phyloP scores from a whole-genome alignment of 2,113 vertebrate genomes.

The Porphyrio hochstetteri region DNA sequence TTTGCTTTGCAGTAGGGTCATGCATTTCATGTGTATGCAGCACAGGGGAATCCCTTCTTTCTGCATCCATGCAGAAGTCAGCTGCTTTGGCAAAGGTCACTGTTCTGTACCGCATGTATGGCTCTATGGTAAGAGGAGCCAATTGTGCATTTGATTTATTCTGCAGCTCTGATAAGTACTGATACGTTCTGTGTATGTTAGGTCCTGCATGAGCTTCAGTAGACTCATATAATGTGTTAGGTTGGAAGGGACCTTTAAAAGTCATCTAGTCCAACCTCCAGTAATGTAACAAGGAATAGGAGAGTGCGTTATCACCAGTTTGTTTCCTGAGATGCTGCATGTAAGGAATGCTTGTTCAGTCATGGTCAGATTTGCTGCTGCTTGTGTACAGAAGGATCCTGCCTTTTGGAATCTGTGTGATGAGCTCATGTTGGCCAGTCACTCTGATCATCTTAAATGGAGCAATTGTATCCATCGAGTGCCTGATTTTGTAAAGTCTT shows the following conservation, averaged over 20 bases:
- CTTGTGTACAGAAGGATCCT: not conserved
- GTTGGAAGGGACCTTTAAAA: no score
- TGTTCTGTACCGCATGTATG: not conserved
- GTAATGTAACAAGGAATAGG: not conserved
- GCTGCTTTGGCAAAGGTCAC: not conserved
- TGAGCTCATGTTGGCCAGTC: constrained; percentile 35
- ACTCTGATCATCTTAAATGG: not conserved
- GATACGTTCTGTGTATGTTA: not conserved
- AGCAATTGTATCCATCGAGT: constrained; percentile 9
- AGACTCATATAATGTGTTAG: no score
- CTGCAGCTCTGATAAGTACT: not conserved
- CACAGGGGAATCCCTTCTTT: not conserved
- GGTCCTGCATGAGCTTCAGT: not conserved
- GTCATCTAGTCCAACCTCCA: not conserved
- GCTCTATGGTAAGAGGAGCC: not conserved
- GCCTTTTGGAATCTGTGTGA: not conserved
- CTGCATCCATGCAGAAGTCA: not conserved
- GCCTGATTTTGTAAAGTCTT: not conserved
- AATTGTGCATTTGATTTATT: not conserved
- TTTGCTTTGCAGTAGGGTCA: not conserved
- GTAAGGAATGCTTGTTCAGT: not conserved
- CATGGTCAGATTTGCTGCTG: not conserved
- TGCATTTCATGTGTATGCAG: not conserved
- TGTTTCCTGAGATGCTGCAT: not conserved
- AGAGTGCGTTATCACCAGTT: not conserved